Evolutionary conservation across 1,140 invertebrate genomes (phyloP), one percentile per base, ranked within the genome.

Genomic region (Euura saliciscinereae): DNA sequence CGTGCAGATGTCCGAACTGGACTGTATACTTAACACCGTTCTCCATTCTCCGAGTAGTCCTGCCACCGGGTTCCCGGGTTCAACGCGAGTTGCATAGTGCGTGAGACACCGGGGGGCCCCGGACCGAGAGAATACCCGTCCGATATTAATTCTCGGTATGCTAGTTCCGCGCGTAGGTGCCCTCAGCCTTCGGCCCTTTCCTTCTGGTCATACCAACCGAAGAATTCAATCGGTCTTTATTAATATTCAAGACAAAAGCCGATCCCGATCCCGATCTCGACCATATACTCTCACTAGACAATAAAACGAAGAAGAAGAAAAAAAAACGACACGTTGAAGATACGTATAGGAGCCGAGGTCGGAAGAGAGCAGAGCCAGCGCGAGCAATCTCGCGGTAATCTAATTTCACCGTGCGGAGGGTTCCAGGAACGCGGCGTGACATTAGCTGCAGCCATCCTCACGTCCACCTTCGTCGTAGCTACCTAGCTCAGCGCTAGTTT

Each of bases 381-480:
- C 78, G 77, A 82, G 79, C 79, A 85, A 84, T 85, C 80, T 82
- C 79, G 79, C 78, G 77, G 79, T 84, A 85, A 84, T 85, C 82
- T 84, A 85, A 85, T 85, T 84, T 83, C 81, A 84, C 77, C 78
- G 82, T 84, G 82, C 81, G 78, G 82, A 84, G 81, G 78, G 72
- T 85, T 84, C 81, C 80, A 79, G 78, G 83, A 84, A 83, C 78
- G 82, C 80, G 81, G 77, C 78, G 78, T 81, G 81, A 82, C 78
- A 83, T 83, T 83, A 83, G 78, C 78, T 81, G 28, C 28, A 79
- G 79, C 78, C 78, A 82, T 80, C 78, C 80, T 84, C 80, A 44
- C 7, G 28, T 67, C 10, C 43, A 69, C 46, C 76, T 28, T 28
- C 28, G 28, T 28, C 28, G 28, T 28, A 1, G 28, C 1, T 28